Conservation (phyloP, 1,140 invertebrate species). For the Heliconius melpomene region DNA sequence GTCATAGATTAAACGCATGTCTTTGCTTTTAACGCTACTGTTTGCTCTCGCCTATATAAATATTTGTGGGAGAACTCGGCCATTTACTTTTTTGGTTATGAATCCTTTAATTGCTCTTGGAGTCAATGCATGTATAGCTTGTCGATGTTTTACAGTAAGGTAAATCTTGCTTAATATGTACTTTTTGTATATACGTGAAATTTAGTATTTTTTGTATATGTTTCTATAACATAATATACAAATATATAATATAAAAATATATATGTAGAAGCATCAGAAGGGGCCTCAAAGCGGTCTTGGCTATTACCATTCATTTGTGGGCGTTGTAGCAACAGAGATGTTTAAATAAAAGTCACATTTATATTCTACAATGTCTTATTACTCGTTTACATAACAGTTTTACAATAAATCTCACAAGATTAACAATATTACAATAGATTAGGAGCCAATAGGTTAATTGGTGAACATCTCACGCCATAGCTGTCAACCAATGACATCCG, state of each 20-base stretch:
- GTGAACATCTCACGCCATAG: no score
- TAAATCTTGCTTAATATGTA: neutral
- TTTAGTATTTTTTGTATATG: neutral
- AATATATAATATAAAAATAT: neutral
- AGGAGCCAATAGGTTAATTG: no score
- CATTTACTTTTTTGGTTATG: slow-evolving; percentile 65
- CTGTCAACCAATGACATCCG: no score
- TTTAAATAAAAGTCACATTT: no score
- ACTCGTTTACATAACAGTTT: no score
- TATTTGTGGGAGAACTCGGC: slow-evolving; percentile 67
- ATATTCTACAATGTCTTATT: no score
- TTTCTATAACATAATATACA: neutral
- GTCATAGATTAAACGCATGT: slow-evolving; percentile 76
- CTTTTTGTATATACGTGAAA: neutral
- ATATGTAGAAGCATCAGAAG: no score
- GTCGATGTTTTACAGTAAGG: neutral
- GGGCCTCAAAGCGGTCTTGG: no score
- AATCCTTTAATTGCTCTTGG: slow-evolving; percentile 67
- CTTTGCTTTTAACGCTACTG: slow-evolving; percentile 77
- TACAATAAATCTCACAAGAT: no score
- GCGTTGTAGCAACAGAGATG: no score
- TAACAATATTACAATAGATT: no score
- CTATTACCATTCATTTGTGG: no score
- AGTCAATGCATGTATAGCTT: neutral
- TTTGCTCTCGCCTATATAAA: slow-evolving; percentile 74